phyloP scores from a whole-genome alignment of 2,113 vertebrate species.

The Epinephelus lanceolatus region DNA sequence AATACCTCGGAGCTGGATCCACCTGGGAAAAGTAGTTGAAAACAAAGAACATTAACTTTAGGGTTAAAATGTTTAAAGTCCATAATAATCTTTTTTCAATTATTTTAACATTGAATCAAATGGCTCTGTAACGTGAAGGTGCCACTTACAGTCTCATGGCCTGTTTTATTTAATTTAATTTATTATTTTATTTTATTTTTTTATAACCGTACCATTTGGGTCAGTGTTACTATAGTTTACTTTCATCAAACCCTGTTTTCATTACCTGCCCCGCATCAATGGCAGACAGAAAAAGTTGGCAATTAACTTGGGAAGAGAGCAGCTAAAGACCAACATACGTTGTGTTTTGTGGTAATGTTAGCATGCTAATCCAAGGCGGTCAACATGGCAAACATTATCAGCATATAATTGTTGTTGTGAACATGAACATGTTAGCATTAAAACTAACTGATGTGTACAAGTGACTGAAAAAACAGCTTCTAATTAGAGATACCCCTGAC shows the following conservation, averaged over 20 bases:
- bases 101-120: not conserved
- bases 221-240: not conserved
- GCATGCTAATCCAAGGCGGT: no score
- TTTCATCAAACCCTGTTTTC: not conserved
- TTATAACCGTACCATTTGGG: not conserved
- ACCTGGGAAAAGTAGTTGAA: not conserved
- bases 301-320: not conserved
- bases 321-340: not conserved
- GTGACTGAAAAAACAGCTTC: no score
- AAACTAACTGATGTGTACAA: no score
- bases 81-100: not conserved
- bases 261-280: not conserved
- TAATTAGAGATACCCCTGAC: no score
- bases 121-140: not conserved
- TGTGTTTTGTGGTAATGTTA: not conserved
- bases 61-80: not conserved
- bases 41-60: not conserved
- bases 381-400: no score
- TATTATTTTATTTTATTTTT: not conserved
- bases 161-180: not conserved
- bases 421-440: not conserved
- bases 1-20: not conserved
- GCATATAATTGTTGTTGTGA: not conserved
- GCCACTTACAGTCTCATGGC: not conserved
- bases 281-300: not conserved